Conservation (phyloP, 2,888 invertebrate species). For the Eupithecia pulchellata region DNA sequence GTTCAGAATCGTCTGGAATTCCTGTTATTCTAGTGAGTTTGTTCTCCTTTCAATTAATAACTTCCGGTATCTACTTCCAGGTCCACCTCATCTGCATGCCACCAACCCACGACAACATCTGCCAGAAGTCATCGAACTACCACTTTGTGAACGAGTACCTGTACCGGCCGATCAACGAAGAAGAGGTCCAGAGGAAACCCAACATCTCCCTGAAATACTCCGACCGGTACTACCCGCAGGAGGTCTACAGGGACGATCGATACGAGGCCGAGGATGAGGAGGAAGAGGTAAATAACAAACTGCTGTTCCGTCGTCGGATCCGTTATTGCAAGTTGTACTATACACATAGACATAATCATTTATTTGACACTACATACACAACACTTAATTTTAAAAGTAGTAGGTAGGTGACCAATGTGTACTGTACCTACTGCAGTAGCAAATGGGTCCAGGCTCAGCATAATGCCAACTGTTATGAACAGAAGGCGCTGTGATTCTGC, state of each 20-base stretch:
- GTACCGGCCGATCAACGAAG: slow-evolving; percentile 94
- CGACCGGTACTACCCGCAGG: slow-evolving; percentile 93
- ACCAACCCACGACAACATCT: slow-evolving; percentile 94
- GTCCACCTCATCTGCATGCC: slow-evolving; percentile 97
- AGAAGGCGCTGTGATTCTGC: no score
- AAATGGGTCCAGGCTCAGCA: no score
- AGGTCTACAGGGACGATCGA: slow-evolving; percentile 88
- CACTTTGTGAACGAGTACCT: slow-evolving; percentile 97
- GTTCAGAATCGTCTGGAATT: not conserved
- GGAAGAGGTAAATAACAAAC: slow-evolving; percentile 61
- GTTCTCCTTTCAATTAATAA: not conserved
- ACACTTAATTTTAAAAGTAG: no score
- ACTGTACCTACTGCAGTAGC: no score
- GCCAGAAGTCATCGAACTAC: slow-evolving; percentile 94
- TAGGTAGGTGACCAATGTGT: no score
- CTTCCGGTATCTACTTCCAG: slow-evolving; percentile 75
- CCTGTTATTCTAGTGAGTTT: not conserved
- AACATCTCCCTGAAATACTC: slow-evolving; percentile 92
- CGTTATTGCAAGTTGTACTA: not conserved
- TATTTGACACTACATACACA: no score
- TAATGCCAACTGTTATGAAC: no score
- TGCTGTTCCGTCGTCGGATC: not conserved
- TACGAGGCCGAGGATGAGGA: slow-evolving; percentile 82
- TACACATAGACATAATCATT: no score
- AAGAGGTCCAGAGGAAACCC: slow-evolving; percentile 92